phyloP scores from a whole-genome alignment of 2,888 invertebrate species.

The Phyllotreta striolata region DNA sequence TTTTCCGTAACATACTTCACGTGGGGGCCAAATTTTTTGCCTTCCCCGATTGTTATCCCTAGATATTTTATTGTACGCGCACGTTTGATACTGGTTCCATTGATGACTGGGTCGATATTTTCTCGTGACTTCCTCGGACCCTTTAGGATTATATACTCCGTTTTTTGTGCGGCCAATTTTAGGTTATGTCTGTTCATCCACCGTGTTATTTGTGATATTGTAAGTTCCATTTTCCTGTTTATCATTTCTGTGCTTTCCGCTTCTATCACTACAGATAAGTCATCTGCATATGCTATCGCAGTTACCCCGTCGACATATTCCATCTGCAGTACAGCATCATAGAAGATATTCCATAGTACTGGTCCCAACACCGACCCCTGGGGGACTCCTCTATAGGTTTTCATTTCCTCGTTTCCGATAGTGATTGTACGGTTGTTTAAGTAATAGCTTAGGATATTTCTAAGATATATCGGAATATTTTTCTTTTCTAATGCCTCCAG shows the following conservation, averaged over 20 bases:
- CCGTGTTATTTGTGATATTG: not conserved
- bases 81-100: not conserved
- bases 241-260: not conserved
- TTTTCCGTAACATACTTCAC: not conserved
- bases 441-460: too few relatives aligned
- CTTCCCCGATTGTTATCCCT: too few relatives aligned
- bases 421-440: too few relatives aligned
- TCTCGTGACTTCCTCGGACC: not conserved
- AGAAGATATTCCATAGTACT: not conserved
- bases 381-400: not conserved
- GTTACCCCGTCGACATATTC: not conserved
- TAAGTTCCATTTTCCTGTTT: not conserved
- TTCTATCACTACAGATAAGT: not conserved
- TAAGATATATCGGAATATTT: too few relatives aligned
- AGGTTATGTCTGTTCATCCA: not conserved
- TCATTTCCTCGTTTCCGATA: too few relatives aligned
- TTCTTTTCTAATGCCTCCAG: too few relatives aligned
- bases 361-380: conserved; percentile 4
- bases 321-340: not conserved
- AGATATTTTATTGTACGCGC: too few relatives aligned
- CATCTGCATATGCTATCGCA: conserved; percentile 1
- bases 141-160: not conserved
- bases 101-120: not conserved
- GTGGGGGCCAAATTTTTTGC: too few relatives aligned
- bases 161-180: not conserved